Conservation (phyloP, 2,113 vertebrate species). For the Bungarus multicinctus region DNA sequence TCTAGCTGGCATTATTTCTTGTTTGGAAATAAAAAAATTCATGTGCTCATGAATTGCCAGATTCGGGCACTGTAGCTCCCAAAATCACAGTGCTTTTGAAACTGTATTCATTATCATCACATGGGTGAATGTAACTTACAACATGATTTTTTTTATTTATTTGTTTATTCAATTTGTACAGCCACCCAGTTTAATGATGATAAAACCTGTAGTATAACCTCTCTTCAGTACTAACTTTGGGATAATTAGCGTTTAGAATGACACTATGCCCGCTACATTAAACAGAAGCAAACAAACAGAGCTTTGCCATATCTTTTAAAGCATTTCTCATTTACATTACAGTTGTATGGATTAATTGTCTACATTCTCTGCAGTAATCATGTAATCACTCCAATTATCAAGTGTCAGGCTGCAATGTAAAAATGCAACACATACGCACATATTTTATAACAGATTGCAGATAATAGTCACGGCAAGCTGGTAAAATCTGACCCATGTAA, state of each 20-base stretch:
- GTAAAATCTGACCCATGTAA: background rate
- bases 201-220: background rate
- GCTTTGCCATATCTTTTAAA: background rate
- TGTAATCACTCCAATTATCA: constrained; percentile 11
- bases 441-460: background rate
- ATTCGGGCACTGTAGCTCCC: background rate
- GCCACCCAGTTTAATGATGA: background rate
- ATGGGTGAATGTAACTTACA: background rate
- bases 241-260: background rate
- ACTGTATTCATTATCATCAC: background rate
- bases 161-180: background rate
- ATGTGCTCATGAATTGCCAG: background rate
- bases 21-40: background rate
- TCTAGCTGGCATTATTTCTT: background rate
- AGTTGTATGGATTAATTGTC: background rate
- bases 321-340: background rate
- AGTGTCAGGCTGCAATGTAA: background rate
- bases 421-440: background rate
- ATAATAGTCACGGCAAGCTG: background rate
- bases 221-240: background rate
- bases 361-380: background rate
- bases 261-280: background rate
- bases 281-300: background rate
- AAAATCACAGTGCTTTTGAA: background rate
- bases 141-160: background rate